phyloP scores from a whole-genome alignment of 2,797 vertebrate species.

The Acanthiza pusilla region DNA sequence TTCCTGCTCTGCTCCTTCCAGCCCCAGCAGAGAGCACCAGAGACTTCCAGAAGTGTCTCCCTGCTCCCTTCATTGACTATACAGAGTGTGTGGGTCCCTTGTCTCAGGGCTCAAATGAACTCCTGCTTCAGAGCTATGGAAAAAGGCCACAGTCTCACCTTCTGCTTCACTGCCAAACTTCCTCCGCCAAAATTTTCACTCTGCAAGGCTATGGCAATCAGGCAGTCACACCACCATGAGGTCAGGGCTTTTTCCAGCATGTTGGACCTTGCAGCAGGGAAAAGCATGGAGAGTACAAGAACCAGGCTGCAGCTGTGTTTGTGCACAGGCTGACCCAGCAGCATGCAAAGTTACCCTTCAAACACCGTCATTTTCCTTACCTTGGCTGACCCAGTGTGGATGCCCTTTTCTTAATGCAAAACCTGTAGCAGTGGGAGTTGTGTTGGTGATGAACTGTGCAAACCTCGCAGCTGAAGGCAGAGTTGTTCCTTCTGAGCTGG shows the following conservation, averaged over 20 bases:
- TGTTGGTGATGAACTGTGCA: background rate
- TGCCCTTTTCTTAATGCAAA: background rate
- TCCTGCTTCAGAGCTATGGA: background rate
- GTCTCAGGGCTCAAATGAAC: background rate
- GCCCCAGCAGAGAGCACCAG: background rate
- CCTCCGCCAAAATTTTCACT: background rate
- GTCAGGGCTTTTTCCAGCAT: background rate
- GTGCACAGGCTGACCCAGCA: rapidly evolving
- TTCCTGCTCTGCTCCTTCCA: background rate
- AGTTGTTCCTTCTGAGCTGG: background rate
- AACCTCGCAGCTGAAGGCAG: background rate
- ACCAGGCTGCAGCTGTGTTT: background rate
- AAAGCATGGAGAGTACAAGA: background rate
- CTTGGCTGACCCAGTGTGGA: background rate
- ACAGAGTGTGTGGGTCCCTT: background rate
- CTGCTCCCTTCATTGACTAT: background rate
- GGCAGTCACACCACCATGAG: background rate
- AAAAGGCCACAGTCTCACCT: background rate
- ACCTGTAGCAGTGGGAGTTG: background rate
- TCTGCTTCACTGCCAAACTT: background rate
- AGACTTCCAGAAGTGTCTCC: background rate
- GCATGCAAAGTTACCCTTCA: background rate
- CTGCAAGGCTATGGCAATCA: background rate
- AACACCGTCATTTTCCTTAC: background rate
- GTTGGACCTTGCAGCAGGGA: background rate